Evolutionary conservation across 2,113 vertebrate genomes (phyloP), one percentile per base, ranked within the genome.

Genomic region (Grus americana): DNA sequence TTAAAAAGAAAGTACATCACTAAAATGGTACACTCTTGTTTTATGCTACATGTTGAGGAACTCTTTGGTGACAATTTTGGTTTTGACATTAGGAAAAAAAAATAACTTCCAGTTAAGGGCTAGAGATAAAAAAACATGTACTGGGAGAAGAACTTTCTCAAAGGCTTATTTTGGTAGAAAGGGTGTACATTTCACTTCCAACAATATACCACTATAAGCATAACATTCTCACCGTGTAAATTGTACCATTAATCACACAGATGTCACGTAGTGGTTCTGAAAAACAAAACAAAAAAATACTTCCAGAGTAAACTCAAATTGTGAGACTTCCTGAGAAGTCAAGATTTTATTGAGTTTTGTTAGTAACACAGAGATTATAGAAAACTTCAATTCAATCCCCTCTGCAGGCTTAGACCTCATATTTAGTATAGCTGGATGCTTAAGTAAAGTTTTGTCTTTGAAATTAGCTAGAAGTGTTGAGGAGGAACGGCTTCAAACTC

Each of bases 211-310:
- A 20, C 22, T 79, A 3, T 61, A 68, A 62, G 38, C n/a, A 5
- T 67, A 79, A 55, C 4, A 47, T 88, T 44, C 95, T 98, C 94
- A 99, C 99, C 98, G 15, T 42, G 85, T 97, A 98, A 21, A 95
- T 72, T 17, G 79, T 98, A 88, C 88, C 92, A 23, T 98, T 87
- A 68, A 98, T 75, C 73, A 98, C 79, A 81, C 99, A 99, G 23
- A 96, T 93, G 36, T 59, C 54, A 92, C 34, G 61, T 10, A 98
- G 97, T 79, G 54, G 95, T 90, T 72, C 99, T 99, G 97, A 80
- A 93, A 95, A 96, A 80, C 10, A 84, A 78, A 68, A 18, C 8
- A 46, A 63, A 42, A 38, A 22, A 55, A 58, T 2, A 52, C 62
- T 92, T 90, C 4, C 4, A 10, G 30, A 55, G 15, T 62, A 57